Percentiles rank a stretch among this genome's conserved stretches.
These are phyloP conservation scores for Siniperca undulata DNA, from an alignment of 2,797 vertebrate genomes.

Conservation along the genomic window DNA sequence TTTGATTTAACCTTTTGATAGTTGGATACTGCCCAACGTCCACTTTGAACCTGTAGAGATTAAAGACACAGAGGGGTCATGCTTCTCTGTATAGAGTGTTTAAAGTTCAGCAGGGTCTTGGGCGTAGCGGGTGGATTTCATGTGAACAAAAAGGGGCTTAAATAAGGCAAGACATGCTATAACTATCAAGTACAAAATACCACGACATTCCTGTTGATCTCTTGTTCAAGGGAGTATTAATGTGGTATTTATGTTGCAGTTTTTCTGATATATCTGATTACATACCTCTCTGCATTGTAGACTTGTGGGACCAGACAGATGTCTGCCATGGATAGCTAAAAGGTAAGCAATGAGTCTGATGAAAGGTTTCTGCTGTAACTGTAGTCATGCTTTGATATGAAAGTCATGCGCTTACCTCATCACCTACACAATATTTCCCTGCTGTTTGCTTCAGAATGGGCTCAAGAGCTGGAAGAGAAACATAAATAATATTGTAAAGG, in stretches of 20 bases:
- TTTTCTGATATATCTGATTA: background rate
- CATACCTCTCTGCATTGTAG: slow-evolving; percentile 94
- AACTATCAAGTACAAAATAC: slow-evolving; percentile 2
- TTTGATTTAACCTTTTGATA: slow-evolving; percentile 90
- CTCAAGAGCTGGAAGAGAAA: slow-evolving; percentile 89
- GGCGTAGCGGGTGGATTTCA: background rate
- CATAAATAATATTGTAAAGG: slow-evolving; percentile 9
- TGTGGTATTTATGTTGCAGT: slow-evolving; percentile 6
- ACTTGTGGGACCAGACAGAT: slow-evolving; percentile 96
- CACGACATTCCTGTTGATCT: background rate
- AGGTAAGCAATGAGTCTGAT: slow-evolving; percentile 17
- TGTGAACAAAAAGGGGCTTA: background rate
- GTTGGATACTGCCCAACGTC: slow-evolving; percentile 89
- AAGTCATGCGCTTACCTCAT: slow-evolving; percentile 88
- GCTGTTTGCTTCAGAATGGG: slow-evolving; percentile 89
- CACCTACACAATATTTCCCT: slow-evolving; percentile 91
- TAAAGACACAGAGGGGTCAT: slow-evolving; percentile 7
- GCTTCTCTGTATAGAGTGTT: background rate
- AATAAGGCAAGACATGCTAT: background rate
- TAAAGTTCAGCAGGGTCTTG: slow-evolving; percentile 1
- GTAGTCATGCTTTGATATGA: background rate
- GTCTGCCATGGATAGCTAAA: slow-evolving; percentile 96
- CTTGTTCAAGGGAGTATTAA: background rate
- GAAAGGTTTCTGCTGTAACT: slow-evolving; percentile 1
- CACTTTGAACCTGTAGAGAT: slow-evolving; percentile 90